A percentile compares a stretch with the other conserved stretches of the same genome.
Conservation (phyloP, 2,888 invertebrate species). For the Lysandra coridon region DNA sequence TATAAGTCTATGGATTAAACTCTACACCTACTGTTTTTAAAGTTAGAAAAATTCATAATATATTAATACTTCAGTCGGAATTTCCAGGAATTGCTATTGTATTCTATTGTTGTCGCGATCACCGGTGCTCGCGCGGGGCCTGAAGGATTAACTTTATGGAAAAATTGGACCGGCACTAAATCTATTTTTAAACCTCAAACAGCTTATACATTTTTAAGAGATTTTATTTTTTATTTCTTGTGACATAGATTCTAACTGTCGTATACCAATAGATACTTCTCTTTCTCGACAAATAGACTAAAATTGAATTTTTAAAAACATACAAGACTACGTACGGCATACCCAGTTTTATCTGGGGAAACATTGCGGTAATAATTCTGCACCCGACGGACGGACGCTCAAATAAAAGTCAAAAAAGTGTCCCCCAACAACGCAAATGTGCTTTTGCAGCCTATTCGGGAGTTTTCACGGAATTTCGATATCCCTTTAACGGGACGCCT, state of each 20-base stretch:
- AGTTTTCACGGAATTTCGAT: conserved; percentile 37
- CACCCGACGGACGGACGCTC: conserved; percentile 40
- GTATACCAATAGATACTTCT: conserved; percentile 3
- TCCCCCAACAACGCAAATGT: conserved; percentile 40
- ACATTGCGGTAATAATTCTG: conserved; percentile 51
- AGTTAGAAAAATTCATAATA: not conserved
- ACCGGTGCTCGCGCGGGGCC: too few relatives aligned
- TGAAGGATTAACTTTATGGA: too few relatives aligned
- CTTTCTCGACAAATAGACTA: conserved; percentile 39
- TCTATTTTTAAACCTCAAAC: not conserved
- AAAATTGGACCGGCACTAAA: not conserved
- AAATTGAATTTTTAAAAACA: conserved; percentile 50
- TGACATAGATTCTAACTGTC: not conserved
- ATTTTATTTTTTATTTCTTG: not conserved
- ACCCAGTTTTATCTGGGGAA: conserved; percentile 48
- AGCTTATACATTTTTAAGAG: not conserved
- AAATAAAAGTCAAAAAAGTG: conserved; percentile 47
- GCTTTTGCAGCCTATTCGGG: conserved; percentile 39
- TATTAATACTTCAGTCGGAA: too few relatives aligned
- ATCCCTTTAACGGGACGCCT: conserved; percentile 38
- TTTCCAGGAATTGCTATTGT: too few relatives aligned
- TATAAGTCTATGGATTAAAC: too few relatives aligned
- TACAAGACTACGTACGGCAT: conserved; percentile 43
- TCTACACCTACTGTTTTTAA: not conserved
- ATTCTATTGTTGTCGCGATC: too few relatives aligned